Evolutionary conservation across 64 coral and sea anemone genomes (phyloP).

Genomic region (Montipora capricornis): DNA sequence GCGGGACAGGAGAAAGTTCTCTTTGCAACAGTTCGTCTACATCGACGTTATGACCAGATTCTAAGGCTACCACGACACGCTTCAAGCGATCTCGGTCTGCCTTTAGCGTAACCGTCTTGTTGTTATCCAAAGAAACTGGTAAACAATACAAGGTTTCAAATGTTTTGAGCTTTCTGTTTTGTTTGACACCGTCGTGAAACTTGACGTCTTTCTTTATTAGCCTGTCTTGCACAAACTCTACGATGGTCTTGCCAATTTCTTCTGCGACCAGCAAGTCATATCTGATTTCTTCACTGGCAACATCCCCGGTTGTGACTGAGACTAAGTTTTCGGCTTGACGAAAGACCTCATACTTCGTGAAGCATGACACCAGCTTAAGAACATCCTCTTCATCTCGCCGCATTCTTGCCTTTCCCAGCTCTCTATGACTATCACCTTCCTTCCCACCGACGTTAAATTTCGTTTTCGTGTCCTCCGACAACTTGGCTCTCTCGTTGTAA

Average conservation of each 20-base stretch:
- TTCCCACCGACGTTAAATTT: constrained; percentile 49
- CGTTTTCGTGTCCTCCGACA: constrained; percentile 73
- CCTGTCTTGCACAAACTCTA: constrained; percentile 51
- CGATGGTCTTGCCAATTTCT: constrained; percentile 4
- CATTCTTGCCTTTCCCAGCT: constrained; percentile 37
- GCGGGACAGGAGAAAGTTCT: constrained; percentile 41
- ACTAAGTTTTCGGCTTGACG: constrained; percentile 31
- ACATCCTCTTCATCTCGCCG: constrained; percentile 61
- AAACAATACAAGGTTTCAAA: constrained; percentile 67
- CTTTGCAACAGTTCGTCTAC: constrained; percentile 31
- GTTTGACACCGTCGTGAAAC: constrained; percentile 70
- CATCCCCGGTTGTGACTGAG: constrained; percentile 42
- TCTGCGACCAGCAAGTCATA: constrained; percentile 42
- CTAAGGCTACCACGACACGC: constrained; percentile 64
- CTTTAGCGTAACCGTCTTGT: constrained; percentile 53
- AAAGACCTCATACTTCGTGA: constrained; percentile 66
- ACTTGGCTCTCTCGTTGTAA: constrained; percentile 66
- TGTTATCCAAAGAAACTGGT: constrained; percentile 45
- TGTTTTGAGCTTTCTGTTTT: constrained; percentile 61
- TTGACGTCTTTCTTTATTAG: constrained; percentile 60
- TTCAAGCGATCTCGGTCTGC: constrained; percentile 71
- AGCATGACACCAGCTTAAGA: constrained; percentile 13
- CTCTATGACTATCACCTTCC: constrained; percentile 53
- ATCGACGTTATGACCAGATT: constrained; percentile 66
- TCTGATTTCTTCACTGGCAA: constrained; percentile 27